phyloP scores from a whole-genome alignment of 2,888 invertebrate genomes.

The Clepsis dumicolana region DNA sequence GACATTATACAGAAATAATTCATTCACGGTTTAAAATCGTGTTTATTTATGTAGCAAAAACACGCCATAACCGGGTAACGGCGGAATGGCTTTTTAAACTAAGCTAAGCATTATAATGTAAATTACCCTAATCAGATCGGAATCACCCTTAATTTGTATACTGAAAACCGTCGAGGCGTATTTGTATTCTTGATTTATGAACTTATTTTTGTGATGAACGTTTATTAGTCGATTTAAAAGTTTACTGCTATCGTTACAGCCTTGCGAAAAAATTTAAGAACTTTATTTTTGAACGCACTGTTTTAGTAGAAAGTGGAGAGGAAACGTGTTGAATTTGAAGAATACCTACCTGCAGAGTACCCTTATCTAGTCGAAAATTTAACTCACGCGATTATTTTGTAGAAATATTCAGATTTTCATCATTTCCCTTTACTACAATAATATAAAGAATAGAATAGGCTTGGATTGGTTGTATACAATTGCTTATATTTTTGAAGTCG shows the following conservation, averaged over 20 bases:
- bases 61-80: constrained; percentile 11
- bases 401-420: too few relatives aligned
- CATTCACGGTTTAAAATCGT: constrained; percentile 10
- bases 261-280: background rate
- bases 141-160: constrained; percentile 21
- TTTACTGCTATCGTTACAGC: background rate
- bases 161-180: background rate
- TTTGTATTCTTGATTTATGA: constrained; percentile 5
- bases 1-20: constrained; percentile 1
- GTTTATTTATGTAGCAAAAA: constrained; percentile 6
- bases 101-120: constrained; percentile 23
- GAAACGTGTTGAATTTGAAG: too few relatives aligned
- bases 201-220: background rate
- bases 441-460: too few relatives aligned
- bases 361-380: too few relatives aligned
- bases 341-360: too few relatives aligned
- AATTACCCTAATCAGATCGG: constrained; percentile 21
- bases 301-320: too few relatives aligned
- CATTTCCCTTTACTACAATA: too few relatives aligned
- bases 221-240: background rate
- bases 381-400: too few relatives aligned
- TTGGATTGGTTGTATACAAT: too few relatives aligned
- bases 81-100: constrained; percentile 17
- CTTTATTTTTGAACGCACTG: background rate
- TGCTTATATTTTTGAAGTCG: too few relatives aligned